Evolutionary conservation across 2,113 vertebrate genomes (phyloP).

Genomic region (Picathartes gymnocephalus): DNA sequence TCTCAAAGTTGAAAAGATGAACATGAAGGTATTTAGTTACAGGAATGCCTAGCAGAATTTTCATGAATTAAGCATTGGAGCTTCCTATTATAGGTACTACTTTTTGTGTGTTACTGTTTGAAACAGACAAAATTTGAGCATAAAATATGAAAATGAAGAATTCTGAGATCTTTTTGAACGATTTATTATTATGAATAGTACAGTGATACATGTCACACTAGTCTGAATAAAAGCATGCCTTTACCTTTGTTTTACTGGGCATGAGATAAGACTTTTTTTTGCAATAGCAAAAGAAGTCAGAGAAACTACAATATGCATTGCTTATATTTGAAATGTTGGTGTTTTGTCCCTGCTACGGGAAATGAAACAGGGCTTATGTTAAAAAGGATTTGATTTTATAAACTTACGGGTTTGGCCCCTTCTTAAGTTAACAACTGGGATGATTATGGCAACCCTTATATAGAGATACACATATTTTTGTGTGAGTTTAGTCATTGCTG

Average conservation of each 20-base stretch:
- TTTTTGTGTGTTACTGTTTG: background rate
- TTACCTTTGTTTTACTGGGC: background rate
- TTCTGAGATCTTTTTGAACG: background rate
- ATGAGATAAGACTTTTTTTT: background rate
- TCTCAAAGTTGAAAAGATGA: background rate
- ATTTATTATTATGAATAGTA: background rate
- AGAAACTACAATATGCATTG: background rate
- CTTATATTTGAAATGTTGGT: background rate
- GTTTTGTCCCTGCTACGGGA: background rate
- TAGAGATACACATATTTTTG: accelerated
- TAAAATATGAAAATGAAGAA: background rate
- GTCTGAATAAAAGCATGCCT: background rate
- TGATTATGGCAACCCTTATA: background rate
- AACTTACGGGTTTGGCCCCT: background rate
- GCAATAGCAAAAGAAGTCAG: background rate
- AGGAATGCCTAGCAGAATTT: background rate
- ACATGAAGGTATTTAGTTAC: background rate
- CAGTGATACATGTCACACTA: background rate
- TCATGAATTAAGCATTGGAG: background rate
- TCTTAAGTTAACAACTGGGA: background rate
- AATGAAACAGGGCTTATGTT: background rate
- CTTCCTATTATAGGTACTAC: background rate
- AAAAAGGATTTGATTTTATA: background rate
- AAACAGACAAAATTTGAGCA: background rate
- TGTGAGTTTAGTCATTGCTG: background rate